Evolutionary conservation across 1,140 invertebrate genomes (phyloP), one percentile per base, ranked within the genome.

Genomic region (Tetramorium alpestre): DNA sequence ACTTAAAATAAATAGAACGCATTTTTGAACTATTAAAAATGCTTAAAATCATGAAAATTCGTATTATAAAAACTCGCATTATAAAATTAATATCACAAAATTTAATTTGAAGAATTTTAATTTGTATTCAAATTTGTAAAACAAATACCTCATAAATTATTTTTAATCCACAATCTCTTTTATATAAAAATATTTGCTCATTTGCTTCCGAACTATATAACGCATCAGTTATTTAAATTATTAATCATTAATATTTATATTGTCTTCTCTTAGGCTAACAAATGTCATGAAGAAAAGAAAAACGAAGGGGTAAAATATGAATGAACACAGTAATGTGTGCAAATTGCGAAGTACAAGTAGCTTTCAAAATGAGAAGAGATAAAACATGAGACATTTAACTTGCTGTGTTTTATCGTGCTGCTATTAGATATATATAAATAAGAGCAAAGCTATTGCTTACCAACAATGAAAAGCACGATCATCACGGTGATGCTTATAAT

Each of bases 381-480:
- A 16, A 49, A 3, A 60, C 3, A 3, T 73, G 11, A 18, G 6
- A 47, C 10, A 1, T 33, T n/a, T 49, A 22, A 28, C 44, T 75
- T 80, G 73, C 72, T 44, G 22, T n/a, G 0, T 67, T 28, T 75
- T 47, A 60, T 28, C 72, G 49, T 86, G 73, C 56, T 70, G 11
- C 2, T 56, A 10, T 25, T 13, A 8, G 6, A 18, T n/a, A 51
- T 18, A 18, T 18, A 18, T 51, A 4, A n/a, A 47, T n/a, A 11
- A 25, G 25, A 25, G 25, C 2, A 1, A 5, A 3, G 16, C n/a
- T 56, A 49, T 69, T 54, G 51, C 91, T 76, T 90, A 95, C 94
- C 94, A 85, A 95, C 88, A 72, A 95, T 95, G 77, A 92, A 94
- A 62, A 95, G 64, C 38, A 95, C 89, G 33, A 93, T 64, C 1